These are phyloP conservation scores for Cirrhinus mrigala DNA, from an alignment of 2,797 vertebrate genomes.

Conservation along the genomic window DNA sequence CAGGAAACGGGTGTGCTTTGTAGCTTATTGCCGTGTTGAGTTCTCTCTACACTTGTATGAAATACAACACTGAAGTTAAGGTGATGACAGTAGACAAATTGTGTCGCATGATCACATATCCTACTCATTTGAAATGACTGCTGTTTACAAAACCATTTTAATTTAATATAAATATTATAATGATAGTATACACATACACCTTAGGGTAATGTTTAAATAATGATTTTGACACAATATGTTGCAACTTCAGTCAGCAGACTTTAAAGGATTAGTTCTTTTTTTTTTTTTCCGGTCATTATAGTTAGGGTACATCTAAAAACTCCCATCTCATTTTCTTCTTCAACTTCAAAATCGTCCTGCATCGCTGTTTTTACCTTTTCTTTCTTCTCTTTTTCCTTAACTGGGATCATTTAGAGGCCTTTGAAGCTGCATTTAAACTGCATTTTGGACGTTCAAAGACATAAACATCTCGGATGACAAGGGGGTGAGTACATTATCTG, in stretches of 20 bases:
- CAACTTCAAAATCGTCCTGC: no score
- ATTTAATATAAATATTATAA: neutral
- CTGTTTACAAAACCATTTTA: neutral
- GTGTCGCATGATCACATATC: neutral
- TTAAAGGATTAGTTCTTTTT: neutral
- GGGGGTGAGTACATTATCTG: no score
- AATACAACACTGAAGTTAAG: conserved; percentile 7
- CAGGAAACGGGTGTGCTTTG: conserved; percentile 42
- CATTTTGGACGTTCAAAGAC: no score
- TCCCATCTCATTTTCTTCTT: no score
- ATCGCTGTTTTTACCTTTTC: no score
- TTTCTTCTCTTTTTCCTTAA: no score
- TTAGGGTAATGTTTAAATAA: neutral
- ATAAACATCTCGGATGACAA: no score
- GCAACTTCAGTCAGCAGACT: neutral
- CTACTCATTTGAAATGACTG: neutral
- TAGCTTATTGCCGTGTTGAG: conserved; percentile 30
- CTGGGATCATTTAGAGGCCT: no score
- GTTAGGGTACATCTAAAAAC: no score
- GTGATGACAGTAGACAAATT: conserved; percentile 19
- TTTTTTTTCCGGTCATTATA: no score
- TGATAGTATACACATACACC: neutral
- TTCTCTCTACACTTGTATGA: neutral
- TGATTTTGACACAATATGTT: neutral
- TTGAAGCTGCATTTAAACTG: no score